Evolutionary conservation across 2,888 invertebrate genomes (phyloP), one percentile per base, ranked within the genome.

Genomic region (Morinoia aosen): DNA sequence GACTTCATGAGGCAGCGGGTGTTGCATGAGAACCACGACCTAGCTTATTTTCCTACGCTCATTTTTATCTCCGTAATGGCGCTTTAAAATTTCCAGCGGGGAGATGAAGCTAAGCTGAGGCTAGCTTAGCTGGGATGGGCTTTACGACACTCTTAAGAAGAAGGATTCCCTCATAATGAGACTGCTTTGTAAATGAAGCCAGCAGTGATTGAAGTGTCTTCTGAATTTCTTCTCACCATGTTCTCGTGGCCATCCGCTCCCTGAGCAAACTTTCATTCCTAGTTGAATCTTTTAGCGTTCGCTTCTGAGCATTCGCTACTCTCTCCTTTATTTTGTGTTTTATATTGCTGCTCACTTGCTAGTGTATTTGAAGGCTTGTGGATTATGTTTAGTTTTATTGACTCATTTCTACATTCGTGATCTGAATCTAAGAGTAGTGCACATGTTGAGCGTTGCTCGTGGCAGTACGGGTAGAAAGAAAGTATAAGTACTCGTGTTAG

Each of bases 1-100:
- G 40, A 76, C 90, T 90, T 90, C 90, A 90, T 90, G 90, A 90
- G 90, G 16, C 90, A 25, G 76, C 76, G 76, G 76, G 25, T 33
- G 76, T 76, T 76, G 76, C 76, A 16, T 10, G 76, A 76, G 48
- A 90, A 19, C 48, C 40, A 40, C 90, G 90, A 90, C 90, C 14
- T 90, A 90, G 40, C 90, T 90, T 90, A 40, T 76, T 76, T 76
- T 76, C 76, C 25, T 76, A 33, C 76, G 33, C 33, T 76, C 76
- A 33, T 76, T 76, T 76, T 76, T 76, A 25, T 33, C 33, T 76
- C 33, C 76, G 76, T 76, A 33, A 76, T 76, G 19, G 76, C 76
- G 16, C 76, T 76, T 76, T 76, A 19, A 76, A 76, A 76, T 19
- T 76, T 76, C 76, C 25, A 76, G 76, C 33, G 25, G 76, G 76